Base-by-base conservation (phyloP, 2,888 invertebrate species). In the Candidula unifasciata region DNA sequence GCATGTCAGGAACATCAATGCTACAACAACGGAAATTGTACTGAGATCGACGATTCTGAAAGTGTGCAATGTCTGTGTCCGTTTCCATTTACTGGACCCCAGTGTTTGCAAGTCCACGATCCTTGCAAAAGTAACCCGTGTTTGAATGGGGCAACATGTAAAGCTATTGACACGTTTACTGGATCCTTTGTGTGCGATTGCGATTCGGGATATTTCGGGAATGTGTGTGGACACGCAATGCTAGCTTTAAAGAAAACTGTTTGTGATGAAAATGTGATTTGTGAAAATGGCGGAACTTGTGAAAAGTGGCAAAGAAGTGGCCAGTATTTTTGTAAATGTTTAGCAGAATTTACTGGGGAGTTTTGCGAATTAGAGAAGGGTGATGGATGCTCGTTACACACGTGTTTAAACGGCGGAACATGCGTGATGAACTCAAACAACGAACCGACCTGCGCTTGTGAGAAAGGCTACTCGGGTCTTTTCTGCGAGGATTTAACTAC, bases 281-380 rank as follows among this genome's bases (percentile, higher is more conserved):
- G 82, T 27, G 64, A 64, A 44, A 82, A 82, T 37, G 82, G 82
- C 24, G 82, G 73, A 35, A 24, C 16, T 16, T 82, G 82, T 33
- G 64, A 64, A 8, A 54, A n/a, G 44, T 73, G 73, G 57, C 52
- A 52, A n/a, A 30, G 81, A 57, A 73, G 74, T 64, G 73, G 74
- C 5, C 69, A 57, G 35, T 82, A 37, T 27, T 74, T 44, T 30
- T 82, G 82, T 37, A 35, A 74, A 44, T 82, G 82, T 64, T 24
- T 24, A 18, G 21, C 35, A 57, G 18, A 73, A 16, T 82, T 74
- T 54, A 82, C 82, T 27, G 82, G 74, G 1, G 74, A 82, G 30
- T 82, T 82, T 57, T 82, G 82, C 30, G 82, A 82, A 60, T 30
- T 82, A 21, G 64, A 64, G 2, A 37, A 64, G 5, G 30, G 6